Evolutionary conservation across 2,113 vertebrate species (phyloP), one percentile per base, ranked within the genome.

Genomic region (Pelusios castaneus): DNA sequence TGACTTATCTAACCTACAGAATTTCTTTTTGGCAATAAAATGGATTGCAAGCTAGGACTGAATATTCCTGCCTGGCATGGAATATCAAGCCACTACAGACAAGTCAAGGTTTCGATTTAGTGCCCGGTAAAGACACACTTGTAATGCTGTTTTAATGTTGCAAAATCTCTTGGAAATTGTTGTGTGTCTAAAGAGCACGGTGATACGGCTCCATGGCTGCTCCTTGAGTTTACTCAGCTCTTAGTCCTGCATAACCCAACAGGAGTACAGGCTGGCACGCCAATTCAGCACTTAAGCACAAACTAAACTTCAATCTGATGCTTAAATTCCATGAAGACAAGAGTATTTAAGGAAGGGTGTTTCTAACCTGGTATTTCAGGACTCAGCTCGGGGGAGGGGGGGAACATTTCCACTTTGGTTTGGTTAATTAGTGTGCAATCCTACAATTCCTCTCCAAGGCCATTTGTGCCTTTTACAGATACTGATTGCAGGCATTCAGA

Each of bases 161-260:
- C 27, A 87, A 89, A 96, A 96, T 91, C 92, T 86, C 87, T 83
- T 93, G 93, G 91, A 91, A 95, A 95, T 95, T 89, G 91, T 95
- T 88, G 54, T 75, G 84, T 93, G 91, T 88, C 92, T 96, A 88
- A 93, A 89, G 89, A 96, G 88, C 88, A 85, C 79, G 67, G 22
- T 0, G 0, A 88, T 93, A 77, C 87, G 93, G 90, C 94, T 84
- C 79, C 5, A 85, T 7, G 34, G 75, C 82, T 31, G 1, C 22
- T 90, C 91, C 94, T 92, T 0, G 0, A 91, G 94, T 84, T 95
- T 75, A 4, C 85, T 91, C 89, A 91, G 95, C 87, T 91, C 51
- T 38, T 86, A 90, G 84, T 84, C 83, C 90, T 86, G 93, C 93
- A 94, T 6, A 8, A 81, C 93, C 95, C 96, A 95, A 85, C 93